Evolutionary conservation across 1,140 invertebrate species (phyloP).

Genomic region (Euschistus heros): DNA sequence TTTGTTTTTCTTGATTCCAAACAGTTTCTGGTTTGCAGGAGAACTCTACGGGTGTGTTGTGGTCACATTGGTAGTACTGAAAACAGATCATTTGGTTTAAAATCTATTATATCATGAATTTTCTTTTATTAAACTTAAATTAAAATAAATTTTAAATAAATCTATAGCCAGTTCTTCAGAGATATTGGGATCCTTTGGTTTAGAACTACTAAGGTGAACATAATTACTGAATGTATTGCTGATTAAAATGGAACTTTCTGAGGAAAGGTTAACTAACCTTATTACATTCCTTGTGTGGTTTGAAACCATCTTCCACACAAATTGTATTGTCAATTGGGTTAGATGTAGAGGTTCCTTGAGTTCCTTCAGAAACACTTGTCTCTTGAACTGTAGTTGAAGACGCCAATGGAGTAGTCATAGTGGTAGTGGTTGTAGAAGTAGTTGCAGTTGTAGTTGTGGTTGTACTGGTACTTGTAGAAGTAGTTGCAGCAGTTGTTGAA

Average conservation of each 20-base stretch:
- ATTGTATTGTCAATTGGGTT: slow-evolving; percentile 29
- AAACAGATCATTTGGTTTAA: slow-evolving; percentile 31
- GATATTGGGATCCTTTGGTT: not conserved
- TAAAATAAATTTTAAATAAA: not conserved
- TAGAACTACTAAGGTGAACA: no score
- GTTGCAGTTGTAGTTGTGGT: slow-evolving; percentile 15
- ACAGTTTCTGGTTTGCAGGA: slow-evolving; percentile 57
- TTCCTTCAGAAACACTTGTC: not conserved
- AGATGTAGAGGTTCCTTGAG: no score
- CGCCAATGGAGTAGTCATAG: slow-evolving; percentile 35
- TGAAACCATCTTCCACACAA: slow-evolving; percentile 48
- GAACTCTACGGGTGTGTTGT: slow-evolving; percentile 59
- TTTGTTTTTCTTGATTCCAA: slow-evolving; percentile 53
- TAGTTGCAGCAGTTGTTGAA: slow-evolving; percentile 10
- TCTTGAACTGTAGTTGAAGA: slow-evolving; percentile 9
- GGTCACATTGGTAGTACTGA: slow-evolving; percentile 70
- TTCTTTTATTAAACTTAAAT: not conserved
- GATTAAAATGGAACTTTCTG: not conserved
- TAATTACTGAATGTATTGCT: not conserved
- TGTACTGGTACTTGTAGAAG: slow-evolving; percentile 24
- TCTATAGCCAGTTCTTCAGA: not conserved
- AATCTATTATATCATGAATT: slow-evolving; percentile 3
- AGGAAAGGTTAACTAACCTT: slow-evolving; percentile 37
- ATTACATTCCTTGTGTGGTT: slow-evolving; percentile 52
- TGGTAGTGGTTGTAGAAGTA: slow-evolving; percentile 14